A percentile compares a stretch with the other conserved stretches of the same genome.
phyloP scores from a whole-genome alignment of 2,113 vertebrate genomes.

The Tichodroma muraria region DNA sequence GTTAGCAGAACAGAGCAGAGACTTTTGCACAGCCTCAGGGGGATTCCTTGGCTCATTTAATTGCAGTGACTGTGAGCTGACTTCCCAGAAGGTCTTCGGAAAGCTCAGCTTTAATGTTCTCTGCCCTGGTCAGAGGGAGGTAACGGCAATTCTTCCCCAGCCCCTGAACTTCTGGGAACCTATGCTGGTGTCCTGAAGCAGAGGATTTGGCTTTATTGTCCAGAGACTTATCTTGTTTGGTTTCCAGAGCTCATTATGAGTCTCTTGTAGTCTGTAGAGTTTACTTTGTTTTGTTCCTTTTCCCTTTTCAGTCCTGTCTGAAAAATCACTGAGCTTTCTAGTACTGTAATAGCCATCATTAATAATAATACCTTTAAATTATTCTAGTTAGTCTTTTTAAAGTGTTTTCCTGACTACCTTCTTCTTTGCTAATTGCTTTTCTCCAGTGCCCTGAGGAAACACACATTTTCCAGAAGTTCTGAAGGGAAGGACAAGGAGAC shows the following conservation, averaged over 20 bases:
- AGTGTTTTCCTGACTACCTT: not conserved
- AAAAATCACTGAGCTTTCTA: not conserved
- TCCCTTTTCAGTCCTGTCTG: not conserved
- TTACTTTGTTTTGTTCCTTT: not conserved
- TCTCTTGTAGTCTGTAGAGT: not conserved
- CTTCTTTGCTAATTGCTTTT: not conserved
- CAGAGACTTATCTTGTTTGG: not conserved
- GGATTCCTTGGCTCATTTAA: not conserved
- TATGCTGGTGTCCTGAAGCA: not conserved
- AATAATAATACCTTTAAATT: not conserved
- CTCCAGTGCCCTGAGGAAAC: not conserved
- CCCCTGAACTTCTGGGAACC: not conserved
- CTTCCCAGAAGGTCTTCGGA: not conserved
- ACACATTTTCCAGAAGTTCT: not conserved
- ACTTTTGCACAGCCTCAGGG: not conserved
- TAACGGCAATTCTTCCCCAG: not conserved
- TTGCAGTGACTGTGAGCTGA: not conserved
- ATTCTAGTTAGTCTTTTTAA: not conserved
- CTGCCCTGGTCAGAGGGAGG: not conserved
- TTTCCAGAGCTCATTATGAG: not conserved
- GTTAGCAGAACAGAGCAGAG: not conserved
- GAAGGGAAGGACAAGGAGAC: not conserved
- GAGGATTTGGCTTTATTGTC: not conserved
- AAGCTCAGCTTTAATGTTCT: constrained; percentile 4
- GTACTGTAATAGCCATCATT: not conserved